Evolutionary conservation across 2,113 vertebrate species (phyloP), one percentile per base, ranked within the genome.

Genomic region (Tyrannus savana): DNA sequence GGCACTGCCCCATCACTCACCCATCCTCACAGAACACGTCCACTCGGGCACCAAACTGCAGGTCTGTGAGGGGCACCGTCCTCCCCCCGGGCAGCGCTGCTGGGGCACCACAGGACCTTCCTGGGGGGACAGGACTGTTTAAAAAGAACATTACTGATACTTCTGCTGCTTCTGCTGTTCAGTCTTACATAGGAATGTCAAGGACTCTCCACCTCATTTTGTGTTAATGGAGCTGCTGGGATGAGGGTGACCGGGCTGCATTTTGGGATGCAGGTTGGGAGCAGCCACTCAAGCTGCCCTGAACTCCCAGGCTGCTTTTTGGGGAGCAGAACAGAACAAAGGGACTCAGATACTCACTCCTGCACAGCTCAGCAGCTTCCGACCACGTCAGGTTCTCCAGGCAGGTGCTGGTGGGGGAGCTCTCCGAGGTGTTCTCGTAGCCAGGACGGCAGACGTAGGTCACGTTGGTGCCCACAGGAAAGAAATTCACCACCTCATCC

Each of bases 371-470:
- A 3, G 95, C 78, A 4, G 82, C 66, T 35, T 87, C 50, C 0
- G 96, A 95, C 97, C 97, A 97, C 6, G 2, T 24, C 84, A 97
- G 88, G 80, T 78, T 75, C 15, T 93, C 55, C 1, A 95, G 93
- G 82, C 97, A 97, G 1, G 94, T 97, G 92, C 96, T 95, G 87
- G 56, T 83, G 55, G 87, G 90, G 46, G 21, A 87, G 0, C 80
- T 93, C 22, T 52, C 68, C 1, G 96, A 95, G 58, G 18, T 93
- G 75, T 84, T 96, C 39, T 95, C 69, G 0, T 97, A 98, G 59
- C 98, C 98, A 0, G 73, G 96, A 8, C 90, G 96, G 63, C 98
- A 98, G 12, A 3, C 3, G 8, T 98, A 98, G 66, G 24, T 94
- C 87, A 98, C 64, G 1, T 1, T 19, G 68, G 14, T 42, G 15